These are phyloP conservation scores for Bhutanitis thaidina DNA, from an alignment of 2,888 invertebrate genomes.

Conservation along the genomic window DNA sequence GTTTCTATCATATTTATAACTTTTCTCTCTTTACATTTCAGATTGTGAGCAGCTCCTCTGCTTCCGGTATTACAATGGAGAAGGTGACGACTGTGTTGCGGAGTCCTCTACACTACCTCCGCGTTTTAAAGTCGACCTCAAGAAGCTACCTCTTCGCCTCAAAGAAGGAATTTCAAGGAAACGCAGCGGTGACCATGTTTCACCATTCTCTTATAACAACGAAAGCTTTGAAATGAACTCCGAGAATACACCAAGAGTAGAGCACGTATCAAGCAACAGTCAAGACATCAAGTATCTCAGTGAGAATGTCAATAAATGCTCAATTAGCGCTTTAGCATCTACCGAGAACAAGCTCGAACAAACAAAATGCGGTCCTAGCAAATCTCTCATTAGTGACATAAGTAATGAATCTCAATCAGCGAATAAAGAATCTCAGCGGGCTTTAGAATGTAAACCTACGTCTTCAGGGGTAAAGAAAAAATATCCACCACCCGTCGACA, in stretches of 20 bases:
- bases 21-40: conserved; percentile 51
- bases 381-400: conserved; percentile 68
- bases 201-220: conserved; percentile 72
- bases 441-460: conserved; percentile 55
- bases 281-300: conserved; percentile 72
- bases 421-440: conserved; percentile 70
- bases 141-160: conserved; percentile 77
- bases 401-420: conserved; percentile 66
- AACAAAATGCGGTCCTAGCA: conserved; percentile 72
- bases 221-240: conserved; percentile 76
- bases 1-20: no score
- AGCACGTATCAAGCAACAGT: conserved; percentile 62
- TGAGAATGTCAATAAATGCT: conserved; percentile 76
- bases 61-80: conserved; percentile 85
- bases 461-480: conserved; percentile 78
- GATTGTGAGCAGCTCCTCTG: conserved; percentile 84
- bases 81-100: conserved; percentile 82
- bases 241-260: conserved; percentile 59
- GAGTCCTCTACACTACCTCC: conserved; percentile 76
- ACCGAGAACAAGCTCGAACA: conserved; percentile 68
- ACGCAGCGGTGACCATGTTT: conserved; percentile 69
- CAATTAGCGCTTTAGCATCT: conserved; percentile 76
- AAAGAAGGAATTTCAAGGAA: conserved; percentile 75
- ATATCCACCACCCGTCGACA: conserved; percentile 78
- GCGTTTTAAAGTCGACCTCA: conserved; percentile 78